Evolutionary conservation across 2,113 vertebrate genomes (phyloP).

Genomic region (Pituophis catenifer): DNA sequence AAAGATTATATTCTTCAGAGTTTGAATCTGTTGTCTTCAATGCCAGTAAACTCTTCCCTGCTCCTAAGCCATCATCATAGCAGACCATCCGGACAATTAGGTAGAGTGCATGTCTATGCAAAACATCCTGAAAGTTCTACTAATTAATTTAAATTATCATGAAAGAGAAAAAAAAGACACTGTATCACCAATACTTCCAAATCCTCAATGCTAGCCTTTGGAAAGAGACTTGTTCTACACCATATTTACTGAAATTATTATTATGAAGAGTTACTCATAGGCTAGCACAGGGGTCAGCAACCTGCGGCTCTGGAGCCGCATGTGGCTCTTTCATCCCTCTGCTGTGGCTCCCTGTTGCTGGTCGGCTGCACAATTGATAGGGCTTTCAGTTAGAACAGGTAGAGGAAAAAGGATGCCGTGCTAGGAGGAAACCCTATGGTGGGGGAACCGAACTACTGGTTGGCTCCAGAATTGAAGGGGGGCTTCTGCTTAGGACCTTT

Average conservation of each 20-base stretch:
- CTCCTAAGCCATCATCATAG: conserved; percentile 92
- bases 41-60: conserved; percentile 90
- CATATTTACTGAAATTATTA: neutral
- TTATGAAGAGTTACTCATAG: neutral
- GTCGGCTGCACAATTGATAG: too few species aligned
- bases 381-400: too few species aligned
- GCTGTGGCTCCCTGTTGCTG: too few species aligned
- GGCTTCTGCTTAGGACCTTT: too few species aligned
- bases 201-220: neutral
- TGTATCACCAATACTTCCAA: neutral
- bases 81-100: conserved; percentile 94
- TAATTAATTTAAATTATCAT: conserved; percentile 23
- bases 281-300: neutral
- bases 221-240: neutral
- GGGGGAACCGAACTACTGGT: too few species aligned
- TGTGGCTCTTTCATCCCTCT: too few species aligned
- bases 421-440: too few species aligned
- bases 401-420: too few species aligned
- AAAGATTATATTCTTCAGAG: conserved; percentile 87
- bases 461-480: too few species aligned
- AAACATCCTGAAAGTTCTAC: conserved; percentile 76
- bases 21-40: conserved; percentile 88
- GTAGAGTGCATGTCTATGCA: conserved; percentile 92
- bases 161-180: neutral
- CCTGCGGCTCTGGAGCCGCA: too few species aligned